These are phyloP conservation scores for Pogonocichla stellata DNA, from an alignment of 2,113 vertebrate genomes.

Conservation along the genomic window DNA sequence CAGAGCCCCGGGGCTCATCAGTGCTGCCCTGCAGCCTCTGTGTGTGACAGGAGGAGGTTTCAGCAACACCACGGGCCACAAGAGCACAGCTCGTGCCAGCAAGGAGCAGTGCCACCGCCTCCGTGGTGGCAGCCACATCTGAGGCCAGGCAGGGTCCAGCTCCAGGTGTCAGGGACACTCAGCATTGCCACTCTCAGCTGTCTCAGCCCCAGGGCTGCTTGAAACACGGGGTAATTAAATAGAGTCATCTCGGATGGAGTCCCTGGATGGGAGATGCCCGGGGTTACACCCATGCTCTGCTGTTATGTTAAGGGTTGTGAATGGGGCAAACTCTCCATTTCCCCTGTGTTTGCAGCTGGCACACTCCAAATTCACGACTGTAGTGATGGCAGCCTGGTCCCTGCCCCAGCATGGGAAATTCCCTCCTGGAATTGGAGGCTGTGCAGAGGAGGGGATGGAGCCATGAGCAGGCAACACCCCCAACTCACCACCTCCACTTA, in stretches of 20 bases:
- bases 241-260: neutral
- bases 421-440: neutral
- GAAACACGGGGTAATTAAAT: neutral
- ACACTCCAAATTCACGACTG: neutral
- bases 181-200: neutral
- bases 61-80: accelerated
- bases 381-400: neutral
- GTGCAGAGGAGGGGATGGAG: neutral
- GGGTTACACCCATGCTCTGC: neutral
- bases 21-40: neutral
- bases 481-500: accelerated
- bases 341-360: neutral
- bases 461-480: neutral
- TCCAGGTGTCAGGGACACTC: neutral
- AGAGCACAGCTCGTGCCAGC: neutral
- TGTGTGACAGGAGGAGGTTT: accelerated
- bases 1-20: accelerated
- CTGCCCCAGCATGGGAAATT: neutral
- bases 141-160: neutral
- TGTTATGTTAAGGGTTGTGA: neutral
- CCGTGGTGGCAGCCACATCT: neutral
- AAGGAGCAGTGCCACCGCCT: neutral
- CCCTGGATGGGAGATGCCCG: neutral
- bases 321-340: neutral
- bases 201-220: neutral